phyloP scores from a whole-genome alignment of 2,113 vertebrate species.

The Corythaeola cristata region DNA sequence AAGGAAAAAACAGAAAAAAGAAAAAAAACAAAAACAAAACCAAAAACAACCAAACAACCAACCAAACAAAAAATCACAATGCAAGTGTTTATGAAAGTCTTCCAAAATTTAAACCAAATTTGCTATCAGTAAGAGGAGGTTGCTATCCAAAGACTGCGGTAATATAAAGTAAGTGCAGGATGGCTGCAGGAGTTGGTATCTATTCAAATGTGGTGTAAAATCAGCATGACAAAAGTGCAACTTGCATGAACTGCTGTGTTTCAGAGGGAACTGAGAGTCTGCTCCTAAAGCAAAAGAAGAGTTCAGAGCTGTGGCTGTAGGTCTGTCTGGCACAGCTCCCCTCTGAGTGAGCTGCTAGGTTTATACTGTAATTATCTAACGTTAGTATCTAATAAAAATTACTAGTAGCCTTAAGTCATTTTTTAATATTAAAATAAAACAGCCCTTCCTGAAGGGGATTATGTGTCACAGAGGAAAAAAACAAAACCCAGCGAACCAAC shows the following conservation, averaged over 20 bases:
- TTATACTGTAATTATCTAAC: not conserved
- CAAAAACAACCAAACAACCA: too few relatives aligned
- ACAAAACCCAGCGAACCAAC: not conserved
- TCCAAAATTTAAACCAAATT: not conserved
- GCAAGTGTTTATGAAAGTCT: not conserved
- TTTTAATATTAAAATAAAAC: not conserved
- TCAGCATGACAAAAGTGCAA: not conserved
- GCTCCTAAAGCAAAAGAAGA: not conserved
- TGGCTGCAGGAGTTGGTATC: not conserved
- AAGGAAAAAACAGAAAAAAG: not conserved
- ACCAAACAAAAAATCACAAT: not conserved
- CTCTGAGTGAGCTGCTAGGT: not conserved
- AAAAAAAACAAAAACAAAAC: too few relatives aligned
- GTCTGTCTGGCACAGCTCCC: not conserved
- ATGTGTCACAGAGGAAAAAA: not conserved
- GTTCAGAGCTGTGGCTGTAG: not conserved
- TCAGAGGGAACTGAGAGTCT: not conserved
- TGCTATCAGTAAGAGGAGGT: not conserved
- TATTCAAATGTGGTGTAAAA: not conserved
- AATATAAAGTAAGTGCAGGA: not conserved
- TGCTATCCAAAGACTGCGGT: not conserved
- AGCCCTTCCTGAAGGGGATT: not conserved
- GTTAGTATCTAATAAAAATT: not conserved
- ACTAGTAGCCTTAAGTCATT: not conserved
- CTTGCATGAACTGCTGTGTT: not conserved